Conservation (phyloP, 2,113 vertebrate species). For the Gymnogyps californianus region DNA sequence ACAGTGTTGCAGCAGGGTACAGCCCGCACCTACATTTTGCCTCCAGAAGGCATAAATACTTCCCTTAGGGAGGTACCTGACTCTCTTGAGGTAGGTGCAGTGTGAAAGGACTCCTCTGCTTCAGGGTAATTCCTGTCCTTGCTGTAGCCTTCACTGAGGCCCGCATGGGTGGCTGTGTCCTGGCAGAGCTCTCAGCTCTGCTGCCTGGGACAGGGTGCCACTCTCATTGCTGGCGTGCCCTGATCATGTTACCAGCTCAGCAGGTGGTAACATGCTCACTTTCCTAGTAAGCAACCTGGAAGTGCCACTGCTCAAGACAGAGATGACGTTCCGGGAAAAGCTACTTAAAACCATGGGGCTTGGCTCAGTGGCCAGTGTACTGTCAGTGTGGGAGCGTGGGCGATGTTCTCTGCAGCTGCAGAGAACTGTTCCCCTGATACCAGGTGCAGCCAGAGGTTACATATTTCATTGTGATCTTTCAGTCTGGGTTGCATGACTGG, state of each 20-base stretch:
- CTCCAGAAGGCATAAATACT: background rate
- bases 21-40: background rate
- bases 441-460: background rate
- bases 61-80: background rate
- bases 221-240: background rate
- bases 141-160: background rate
- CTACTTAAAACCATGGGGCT: background rate
- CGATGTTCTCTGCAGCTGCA: background rate
- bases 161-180: accelerated
- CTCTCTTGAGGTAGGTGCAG: background rate
- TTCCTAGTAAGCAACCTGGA: background rate
- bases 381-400: background rate
- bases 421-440: background rate
- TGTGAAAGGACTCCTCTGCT: background rate
- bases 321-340: background rate
- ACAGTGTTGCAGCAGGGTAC: background rate
- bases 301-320: background rate
- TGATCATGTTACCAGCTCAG: accelerated
- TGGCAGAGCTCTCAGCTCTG: background rate
- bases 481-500: background rate
- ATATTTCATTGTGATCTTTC: background rate
- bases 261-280: accelerated
- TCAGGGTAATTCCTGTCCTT: background rate
- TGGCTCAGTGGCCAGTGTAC: background rate
- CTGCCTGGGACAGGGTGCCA: background rate